Evolutionary conservation across 2,113 vertebrate species (phyloP).

Genomic region (Lates calcarifer): DNA sequence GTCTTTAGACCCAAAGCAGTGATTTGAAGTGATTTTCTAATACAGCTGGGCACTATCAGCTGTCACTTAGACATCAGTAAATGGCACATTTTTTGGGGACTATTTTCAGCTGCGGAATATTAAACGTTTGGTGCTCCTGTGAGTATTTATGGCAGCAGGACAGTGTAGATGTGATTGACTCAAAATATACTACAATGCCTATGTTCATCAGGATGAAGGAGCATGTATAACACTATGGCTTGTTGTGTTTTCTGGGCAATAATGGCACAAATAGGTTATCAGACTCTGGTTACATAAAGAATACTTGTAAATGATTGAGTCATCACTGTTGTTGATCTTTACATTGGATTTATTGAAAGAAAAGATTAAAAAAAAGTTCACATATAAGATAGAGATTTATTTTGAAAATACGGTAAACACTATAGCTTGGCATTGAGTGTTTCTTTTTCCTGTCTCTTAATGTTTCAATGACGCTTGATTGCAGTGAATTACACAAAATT

Average conservation of each 20-base stretch:
- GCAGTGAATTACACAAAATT: background rate
- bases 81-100: background rate
- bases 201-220: background rate
- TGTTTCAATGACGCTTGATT: background rate
- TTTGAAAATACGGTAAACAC: background rate
- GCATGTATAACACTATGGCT: background rate
- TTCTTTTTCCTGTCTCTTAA: background rate
- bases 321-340: too few species aligned
- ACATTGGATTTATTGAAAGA: background rate
- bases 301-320: too few species aligned
- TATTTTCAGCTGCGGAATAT: constrained; percentile 6
- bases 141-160: background rate
- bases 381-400: background rate
- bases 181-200: background rate
- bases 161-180: too few species aligned
- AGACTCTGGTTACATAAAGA: too few species aligned
- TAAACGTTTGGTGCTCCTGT: background rate
- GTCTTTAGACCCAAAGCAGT: background rate
- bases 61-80: background rate
- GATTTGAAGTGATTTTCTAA: too few species aligned
- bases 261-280: background rate
- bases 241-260: background rate
- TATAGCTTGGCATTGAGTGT: background rate
- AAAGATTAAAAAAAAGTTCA: background rate
- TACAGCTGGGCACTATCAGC: background rate